A percentile compares a stretch with the other conserved stretches of the same genome.
These are phyloP conservation scores for Drosophila kurseongensis DNA, from an alignment of 1,140 invertebrate genomes.

Conservation along the genomic window DNA sequence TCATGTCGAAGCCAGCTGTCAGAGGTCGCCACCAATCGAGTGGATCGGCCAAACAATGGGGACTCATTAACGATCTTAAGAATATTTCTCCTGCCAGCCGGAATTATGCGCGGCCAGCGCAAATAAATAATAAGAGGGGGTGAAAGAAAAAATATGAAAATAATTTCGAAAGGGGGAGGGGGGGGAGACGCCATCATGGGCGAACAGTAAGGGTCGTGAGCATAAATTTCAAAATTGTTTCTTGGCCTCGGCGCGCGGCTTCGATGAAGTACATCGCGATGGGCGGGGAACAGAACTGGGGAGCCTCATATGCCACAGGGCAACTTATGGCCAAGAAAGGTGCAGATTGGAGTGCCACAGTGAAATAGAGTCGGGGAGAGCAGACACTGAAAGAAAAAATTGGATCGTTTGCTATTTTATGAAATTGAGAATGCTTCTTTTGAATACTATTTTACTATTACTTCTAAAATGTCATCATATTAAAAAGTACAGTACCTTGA, in stretches of 20 bases:
- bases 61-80: constrained; percentile 61
- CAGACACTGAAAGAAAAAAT: background rate
- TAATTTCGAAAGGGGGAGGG: constrained; percentile 20
- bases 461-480: too few relatives aligned
- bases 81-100: constrained; percentile 27
- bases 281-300: constrained; percentile 11
- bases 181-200: constrained; percentile 29
- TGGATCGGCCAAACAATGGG: constrained; percentile 44
- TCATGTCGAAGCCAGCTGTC: constrained; percentile 38
- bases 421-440: too few relatives aligned
- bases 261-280: constrained; percentile 68
- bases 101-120: constrained; percentile 27
- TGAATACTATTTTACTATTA: too few relatives aligned
- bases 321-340: constrained; percentile 69
- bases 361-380: constrained; percentile 14
- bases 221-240: constrained; percentile 82
- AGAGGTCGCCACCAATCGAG: constrained; percentile 56
- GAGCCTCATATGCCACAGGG: constrained; percentile 77
- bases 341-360: constrained; percentile 48
- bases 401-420: too few relatives aligned
- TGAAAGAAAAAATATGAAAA: constrained; percentile 36
- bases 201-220: constrained; percentile 73
- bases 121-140: constrained; percentile 49
- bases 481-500: too few relatives aligned
- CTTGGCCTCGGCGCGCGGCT: constrained; percentile 55